Evolutionary conservation across 2,113 vertebrate species (phyloP).

Genomic region (Xenotilapia caudafasciata): DNA sequence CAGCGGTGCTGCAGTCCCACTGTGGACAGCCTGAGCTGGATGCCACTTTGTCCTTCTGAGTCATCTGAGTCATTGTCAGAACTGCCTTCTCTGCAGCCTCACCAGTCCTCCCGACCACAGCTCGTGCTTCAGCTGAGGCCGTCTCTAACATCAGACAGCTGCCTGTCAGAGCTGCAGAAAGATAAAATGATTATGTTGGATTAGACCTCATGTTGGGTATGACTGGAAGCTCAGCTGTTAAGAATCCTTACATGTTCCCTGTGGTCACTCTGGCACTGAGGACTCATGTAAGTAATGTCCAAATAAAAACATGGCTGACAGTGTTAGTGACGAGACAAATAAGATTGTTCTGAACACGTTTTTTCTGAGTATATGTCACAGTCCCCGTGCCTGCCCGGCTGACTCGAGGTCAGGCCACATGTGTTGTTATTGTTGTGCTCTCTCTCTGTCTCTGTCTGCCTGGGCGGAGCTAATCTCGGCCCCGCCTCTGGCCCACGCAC

Average conservation of each 20-base stretch:
- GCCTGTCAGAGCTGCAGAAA: neutral
- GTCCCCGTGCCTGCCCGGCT: accelerated
- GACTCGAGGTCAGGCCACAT: neutral
- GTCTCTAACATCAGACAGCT: neutral
- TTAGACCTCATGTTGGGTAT: neutral
- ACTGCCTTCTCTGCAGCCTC: neutral
- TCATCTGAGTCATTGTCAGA: neutral
- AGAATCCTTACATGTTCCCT: neutral
- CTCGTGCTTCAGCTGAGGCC: neutral
- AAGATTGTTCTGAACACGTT: neutral
- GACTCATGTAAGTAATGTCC: neutral
- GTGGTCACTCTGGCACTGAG: neutral
- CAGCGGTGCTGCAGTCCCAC: neutral
- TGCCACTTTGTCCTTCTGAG: neutral
- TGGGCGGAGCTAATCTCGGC: neutral
- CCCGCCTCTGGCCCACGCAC: neutral
- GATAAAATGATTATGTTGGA: neutral
- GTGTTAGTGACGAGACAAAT: neutral
- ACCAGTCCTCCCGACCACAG: neutral
- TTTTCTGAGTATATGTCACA: neutral
- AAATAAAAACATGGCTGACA: neutral
- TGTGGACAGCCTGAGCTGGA: neutral
- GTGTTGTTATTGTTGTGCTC: neutral
- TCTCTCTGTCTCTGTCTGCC: neutral
- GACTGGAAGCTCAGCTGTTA: neutral